Evolutionary conservation across 2,888 invertebrate species (phyloP), one percentile per base, ranked within the genome.

Genomic region (Coenonympha glycerion): DNA sequence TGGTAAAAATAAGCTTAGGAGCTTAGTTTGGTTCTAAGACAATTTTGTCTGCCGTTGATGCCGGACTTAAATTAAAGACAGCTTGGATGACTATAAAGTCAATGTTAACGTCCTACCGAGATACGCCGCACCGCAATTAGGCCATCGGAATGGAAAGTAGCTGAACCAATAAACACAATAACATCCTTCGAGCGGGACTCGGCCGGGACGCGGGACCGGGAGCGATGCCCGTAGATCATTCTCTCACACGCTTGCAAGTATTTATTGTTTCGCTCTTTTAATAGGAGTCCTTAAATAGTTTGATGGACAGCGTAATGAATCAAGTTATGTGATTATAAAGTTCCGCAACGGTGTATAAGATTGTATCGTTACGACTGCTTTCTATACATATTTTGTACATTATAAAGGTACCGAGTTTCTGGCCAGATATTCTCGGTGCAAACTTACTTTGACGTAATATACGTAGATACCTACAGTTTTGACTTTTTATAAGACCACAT

Each of bases 151-250:
- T 64, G 57, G 68, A 71, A 73, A 62, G 62, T 61, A 72, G 64
- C 60, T 74, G 68, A 67, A 66, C 67, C 69, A 79, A 81, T 71
- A 85, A 84, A 83, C 78, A 77, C 56, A 63, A 66, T 62, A 67
- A 68, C 77, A 73, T 77, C 79, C 54, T 55, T 45, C 79, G 73
- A 26, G 46, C 45, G 36, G 18, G 65, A 41, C 31, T 44, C 53
- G n/a, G n/a, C n/a, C n/a, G n/a, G n/a, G n/a, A n/a, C n/a, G n/a
- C n/a, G n/a, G n/a, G n/a, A n/a, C n/a, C n/a, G 69, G 73, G 80
- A 69, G 70, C 80, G 73, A 68, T 68, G 83, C 49, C 76, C 82
- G 66, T 59, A 58, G 63, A 66, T 66, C 54, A 51, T 68, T 61
- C 52, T 52, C 56, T 53, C 60, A 58, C 56, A 60, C 62, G 56